Conservation (phyloP, 2,888 invertebrate species). For the Alsophila aescularia region DNA sequence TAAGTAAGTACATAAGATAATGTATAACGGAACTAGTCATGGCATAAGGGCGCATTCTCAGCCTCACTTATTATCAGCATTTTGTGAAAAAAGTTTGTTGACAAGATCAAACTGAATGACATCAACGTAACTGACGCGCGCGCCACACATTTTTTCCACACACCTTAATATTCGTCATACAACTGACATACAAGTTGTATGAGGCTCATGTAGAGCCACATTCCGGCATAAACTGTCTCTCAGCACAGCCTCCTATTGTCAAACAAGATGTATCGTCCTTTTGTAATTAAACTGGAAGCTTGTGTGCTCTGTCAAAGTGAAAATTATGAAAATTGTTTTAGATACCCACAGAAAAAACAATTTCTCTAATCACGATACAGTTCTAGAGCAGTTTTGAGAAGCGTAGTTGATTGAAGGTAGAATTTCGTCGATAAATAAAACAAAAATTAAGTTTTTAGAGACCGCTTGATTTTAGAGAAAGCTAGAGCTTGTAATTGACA, state of each 20-base stretch:
- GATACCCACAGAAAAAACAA: no score
- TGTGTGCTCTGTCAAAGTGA: neutral
- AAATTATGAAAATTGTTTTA: no score
- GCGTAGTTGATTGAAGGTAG: neutral
- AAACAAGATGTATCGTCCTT: constrained; percentile 27
- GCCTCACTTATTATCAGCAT: no score
- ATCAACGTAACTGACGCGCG: constrained; percentile 9
- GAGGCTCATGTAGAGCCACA: constrained; percentile 38
- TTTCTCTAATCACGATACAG: no score
- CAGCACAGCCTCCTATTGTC: constrained; percentile 42
- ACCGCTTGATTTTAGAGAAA: constrained; percentile 1
- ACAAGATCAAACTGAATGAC: constrained; percentile 3
- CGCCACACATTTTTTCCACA: constrained; percentile 18
- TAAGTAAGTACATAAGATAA: no score
- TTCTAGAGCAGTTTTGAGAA: neutral
- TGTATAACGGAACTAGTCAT: no score
- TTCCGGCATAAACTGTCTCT: constrained; percentile 37
- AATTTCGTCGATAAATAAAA: neutral
- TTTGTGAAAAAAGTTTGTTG: neutral
- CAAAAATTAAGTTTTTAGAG: neutral
- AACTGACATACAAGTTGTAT: constrained; percentile 18
- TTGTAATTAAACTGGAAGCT: neutral
- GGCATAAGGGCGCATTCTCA: no score
- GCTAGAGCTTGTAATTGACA: constrained; percentile 6
- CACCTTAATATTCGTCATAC: constrained; percentile 19